Evolutionary conservation across 1,140 invertebrate genomes (phyloP), one percentile per base, ranked within the genome.

Genomic region (Platyscapa corneri): DNA sequence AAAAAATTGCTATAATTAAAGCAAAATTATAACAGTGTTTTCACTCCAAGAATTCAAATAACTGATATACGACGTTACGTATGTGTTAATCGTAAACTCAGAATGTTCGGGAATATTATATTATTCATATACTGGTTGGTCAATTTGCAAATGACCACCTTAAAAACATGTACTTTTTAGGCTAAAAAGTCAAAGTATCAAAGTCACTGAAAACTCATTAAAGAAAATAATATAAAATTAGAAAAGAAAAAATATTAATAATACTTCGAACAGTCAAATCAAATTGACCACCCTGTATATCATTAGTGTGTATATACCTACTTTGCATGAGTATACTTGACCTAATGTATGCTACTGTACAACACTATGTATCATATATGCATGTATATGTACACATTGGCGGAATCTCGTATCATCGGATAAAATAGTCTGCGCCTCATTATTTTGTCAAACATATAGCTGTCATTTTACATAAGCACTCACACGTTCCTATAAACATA

Each of bases 401-500:
- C 37, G 80, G 67, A 60, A 56, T 74, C 67, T 82, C 64, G 83
- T 82, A 53, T 82, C 83, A 86, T 83, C 77, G 75, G 42, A 74
- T 82, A 60, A 60, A 14, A 37, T 67, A 53, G 53, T 56, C 56
- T 65, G 56, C 67, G 78, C 70, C 74, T 82, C 77, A 83, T 49
- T 84, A 80, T 87, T 86, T 42, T 82, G 49, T 84, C 60, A 79
- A 82, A 85, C 86, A 84, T 79, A 75, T 37, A 84, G 76, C 76
- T 79, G 83, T 85, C 83, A 80, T 80, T 80, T 80, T 80, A 80
- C 65, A 85, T 84, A 85, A 80, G 65, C 83, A 85, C 83, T 85
- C 82, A 86, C 80, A 83, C 74, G 67, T 72, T 84, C 76, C 64
- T 79, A 42, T 64, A 67, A 76, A 53, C 74, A 67, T 56, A 67